These are phyloP conservation scores for Acrocephalus arundinaceus DNA, from an alignment of 2,113 vertebrate genomes.

Conservation along the genomic window DNA sequence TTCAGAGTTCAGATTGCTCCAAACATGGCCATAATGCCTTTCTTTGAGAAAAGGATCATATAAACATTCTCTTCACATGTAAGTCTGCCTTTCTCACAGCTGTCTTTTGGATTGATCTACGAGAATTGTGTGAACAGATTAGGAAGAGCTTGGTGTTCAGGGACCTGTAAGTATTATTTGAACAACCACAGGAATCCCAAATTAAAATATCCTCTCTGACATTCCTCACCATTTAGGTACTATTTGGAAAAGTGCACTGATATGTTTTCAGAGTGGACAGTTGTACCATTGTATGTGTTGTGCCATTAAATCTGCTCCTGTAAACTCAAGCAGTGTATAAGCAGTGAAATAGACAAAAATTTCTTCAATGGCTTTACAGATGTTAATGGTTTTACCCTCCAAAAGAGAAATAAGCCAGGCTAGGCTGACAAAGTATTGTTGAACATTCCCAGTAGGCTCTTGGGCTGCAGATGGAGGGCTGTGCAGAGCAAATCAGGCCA, in stretches of 20 bases:
- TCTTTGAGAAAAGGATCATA: neutral
- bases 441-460: neutral
- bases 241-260: neutral
- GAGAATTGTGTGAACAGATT: neutral
- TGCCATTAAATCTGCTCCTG: neutral
- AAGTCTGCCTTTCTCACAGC: neutral
- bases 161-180: neutral
- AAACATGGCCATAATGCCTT: neutral
- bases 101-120: neutral
- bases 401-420: neutral
- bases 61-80: neutral
- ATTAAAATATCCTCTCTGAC: neutral
- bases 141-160: neutral
- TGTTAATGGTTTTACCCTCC: neutral
- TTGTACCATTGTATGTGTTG: neutral
- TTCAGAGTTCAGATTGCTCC: neutral
- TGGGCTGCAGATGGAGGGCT: neutral
- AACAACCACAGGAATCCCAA: neutral
- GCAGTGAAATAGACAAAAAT: neutral
- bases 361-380: neutral
- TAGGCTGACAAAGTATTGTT: neutral
- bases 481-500: neutral
- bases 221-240: neutral
- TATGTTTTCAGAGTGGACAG: neutral
- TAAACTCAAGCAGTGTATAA: neutral